A percentile compares a stretch with the other conserved stretches of the same genome.
Evolutionary conservation across 2,113 vertebrate genomes (phyloP).

Genomic region (Nesogale talazaci): DNA sequence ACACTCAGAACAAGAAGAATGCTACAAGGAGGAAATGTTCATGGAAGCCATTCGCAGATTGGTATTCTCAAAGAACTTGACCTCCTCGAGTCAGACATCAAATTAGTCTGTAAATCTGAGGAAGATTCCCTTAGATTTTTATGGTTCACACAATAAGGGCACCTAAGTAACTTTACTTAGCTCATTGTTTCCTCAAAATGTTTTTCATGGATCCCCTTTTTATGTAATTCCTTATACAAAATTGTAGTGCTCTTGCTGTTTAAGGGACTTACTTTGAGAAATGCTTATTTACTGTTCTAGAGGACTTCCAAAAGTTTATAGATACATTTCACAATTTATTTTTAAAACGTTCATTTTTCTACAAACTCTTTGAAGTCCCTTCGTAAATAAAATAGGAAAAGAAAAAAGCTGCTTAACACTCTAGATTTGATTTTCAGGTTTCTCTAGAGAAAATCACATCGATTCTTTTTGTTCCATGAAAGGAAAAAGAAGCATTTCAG

Average conservation of each 20-base stretch:
- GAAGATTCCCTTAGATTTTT: neutral
- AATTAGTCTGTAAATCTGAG: constrained; percentile 7
- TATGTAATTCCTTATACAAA: neutral
- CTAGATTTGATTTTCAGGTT: neutral
- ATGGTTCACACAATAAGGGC: neutral
- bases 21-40: neutral
- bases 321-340: too few relatives aligned
- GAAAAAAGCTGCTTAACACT: neutral
- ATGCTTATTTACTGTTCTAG: neutral
- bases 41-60: neutral
- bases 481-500: constrained; percentile 23
- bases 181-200: neutral
- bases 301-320: too few relatives aligned
- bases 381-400: neutral
- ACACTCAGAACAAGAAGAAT: neutral
- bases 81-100: neutral
- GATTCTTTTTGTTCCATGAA: constrained; percentile 30
- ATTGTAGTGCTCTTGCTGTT: neutral
- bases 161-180: neutral
- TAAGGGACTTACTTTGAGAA: neutral
- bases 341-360: too few relatives aligned
- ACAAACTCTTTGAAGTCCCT: too few relatives aligned
- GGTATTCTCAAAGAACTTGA: neutral
- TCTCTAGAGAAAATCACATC: neutral
- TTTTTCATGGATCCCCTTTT: neutral